Evolutionary conservation across 1,140 invertebrate species (phyloP), one percentile per base, ranked within the genome.

Genomic region (Magallana angulata): DNA sequence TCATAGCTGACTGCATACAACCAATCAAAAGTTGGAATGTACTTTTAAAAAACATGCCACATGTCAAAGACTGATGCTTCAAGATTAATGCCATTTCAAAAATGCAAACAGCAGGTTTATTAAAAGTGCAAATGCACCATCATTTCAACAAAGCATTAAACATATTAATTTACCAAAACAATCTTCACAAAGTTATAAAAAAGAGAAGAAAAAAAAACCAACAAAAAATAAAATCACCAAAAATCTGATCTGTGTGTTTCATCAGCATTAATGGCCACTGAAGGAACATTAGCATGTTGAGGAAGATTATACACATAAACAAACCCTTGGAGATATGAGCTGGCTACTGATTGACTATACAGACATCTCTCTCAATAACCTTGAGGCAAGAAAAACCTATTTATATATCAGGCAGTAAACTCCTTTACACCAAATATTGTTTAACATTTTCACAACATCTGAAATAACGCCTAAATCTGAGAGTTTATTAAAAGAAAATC

Each of bases 331-430:
- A 71, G n/a, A 24, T 30, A 24, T 71, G n/a, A 71, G 68, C 12
- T 71, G 14, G 60, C 60, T 16, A 62, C 60, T 62, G 68, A 24
- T 71, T 7, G 68, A 71, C n/a, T 24, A 30, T 36, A 71, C 68
- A 71, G 68, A 71, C 68, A 71, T 71, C 14, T 62, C 36, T 71
- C 12, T 18, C 68, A 30, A 71, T 71, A 71, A 71, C n/a, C 68
- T 71, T 71, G 68, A 71, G 68, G 68, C 18, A 71, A 71, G 36
- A 48, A 48, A 48, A 48, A 71, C 24, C 24, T 71, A 71, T 71
- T 71, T 71, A 36, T 48, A 48, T 71, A 71, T 71, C 68, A 30
- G 68, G 14, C 36, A 18, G 24, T 6, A 24, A 30, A 9, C 18
- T 11, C 68, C 30, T 68, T 18, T 71, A 30, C 36, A 30, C 60